Evolutionary conservation across 2,797 vertebrate species (phyloP).

Genomic region (Dallia pectoralis): DNA sequence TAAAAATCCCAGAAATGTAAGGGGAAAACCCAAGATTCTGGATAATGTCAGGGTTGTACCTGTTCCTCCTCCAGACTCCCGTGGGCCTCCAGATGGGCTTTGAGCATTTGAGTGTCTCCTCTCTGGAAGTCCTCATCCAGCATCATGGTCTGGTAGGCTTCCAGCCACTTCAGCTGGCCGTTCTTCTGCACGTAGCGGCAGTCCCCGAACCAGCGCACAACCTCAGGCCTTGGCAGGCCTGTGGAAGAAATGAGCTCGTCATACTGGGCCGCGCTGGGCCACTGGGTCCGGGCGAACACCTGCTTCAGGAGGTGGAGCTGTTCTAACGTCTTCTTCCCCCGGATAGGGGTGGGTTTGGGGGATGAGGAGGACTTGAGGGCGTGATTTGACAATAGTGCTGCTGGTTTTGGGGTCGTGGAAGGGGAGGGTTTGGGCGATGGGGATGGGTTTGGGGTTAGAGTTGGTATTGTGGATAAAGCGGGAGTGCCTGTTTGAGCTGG

Average conservation of each 20-base stretch:
- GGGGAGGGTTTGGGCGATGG: slow-evolving; percentile 34
- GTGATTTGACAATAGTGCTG: slow-evolving; percentile 27
- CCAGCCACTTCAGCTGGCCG: slow-evolving; percentile 93
- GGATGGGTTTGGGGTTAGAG: slow-evolving; percentile 42
- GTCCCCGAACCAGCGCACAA: slow-evolving; percentile 97
- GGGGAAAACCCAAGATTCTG: too few relatives aligned
- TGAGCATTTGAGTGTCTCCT: slow-evolving; percentile 70
- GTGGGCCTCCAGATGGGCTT: slow-evolving; percentile 78
- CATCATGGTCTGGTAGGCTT: slow-evolving; percentile 82
- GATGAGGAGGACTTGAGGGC: slow-evolving; percentile 42
- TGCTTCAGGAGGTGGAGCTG: slow-evolving; percentile 92
- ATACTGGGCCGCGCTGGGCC: slow-evolving; percentile 90
- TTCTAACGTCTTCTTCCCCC: slow-evolving; percentile 88
- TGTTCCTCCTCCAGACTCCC: slow-evolving; percentile 76
- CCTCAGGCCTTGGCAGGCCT: slow-evolving; percentile 86
- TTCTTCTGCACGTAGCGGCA: slow-evolving; percentile 95
- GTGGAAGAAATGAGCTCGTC: slow-evolving; percentile 84
- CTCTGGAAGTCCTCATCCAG: slow-evolving; percentile 74
- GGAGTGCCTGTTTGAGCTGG: slow-evolving; percentile 23
- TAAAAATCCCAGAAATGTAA: too few relatives aligned
- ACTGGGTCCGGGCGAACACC: slow-evolving; percentile 91
- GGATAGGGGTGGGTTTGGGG: slow-evolving; percentile 59
- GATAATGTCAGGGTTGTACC: slow-evolving; percentile 38
- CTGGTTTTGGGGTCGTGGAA: slow-evolving; percentile 43
- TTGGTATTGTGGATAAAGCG: slow-evolving; percentile 38